Evolutionary conservation across 2,113 vertebrate genomes (phyloP).

Genomic region (Indri indri): DNA sequence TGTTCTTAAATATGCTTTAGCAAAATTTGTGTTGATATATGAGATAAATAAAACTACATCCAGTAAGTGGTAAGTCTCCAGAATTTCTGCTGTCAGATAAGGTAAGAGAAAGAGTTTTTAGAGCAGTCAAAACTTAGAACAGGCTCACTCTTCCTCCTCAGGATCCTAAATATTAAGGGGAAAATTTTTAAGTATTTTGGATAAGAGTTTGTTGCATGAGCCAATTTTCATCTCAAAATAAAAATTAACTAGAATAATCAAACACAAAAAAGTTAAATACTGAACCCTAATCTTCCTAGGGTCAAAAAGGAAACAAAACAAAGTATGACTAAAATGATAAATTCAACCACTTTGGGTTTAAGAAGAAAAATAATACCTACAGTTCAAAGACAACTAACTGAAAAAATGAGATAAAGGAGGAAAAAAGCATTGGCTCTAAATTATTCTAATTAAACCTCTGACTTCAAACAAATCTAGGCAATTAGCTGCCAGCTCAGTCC

Average conservation of each 20-base stretch:
- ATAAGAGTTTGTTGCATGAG: not conserved
- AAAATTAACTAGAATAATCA: constrained; percentile 28
- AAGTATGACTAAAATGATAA: not conserved
- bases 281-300: not conserved
- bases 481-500: not conserved
- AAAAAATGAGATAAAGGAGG: not conserved
- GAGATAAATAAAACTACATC: not conserved
- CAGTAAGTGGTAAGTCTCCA: not conserved
- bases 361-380: not conserved
- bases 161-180: not conserved
- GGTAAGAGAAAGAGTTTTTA: not conserved
- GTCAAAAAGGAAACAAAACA: constrained; percentile 1
- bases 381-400: not conserved
- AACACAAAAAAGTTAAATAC: not conserved
- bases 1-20: not conserved
- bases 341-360: not conserved
- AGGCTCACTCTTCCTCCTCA: not conserved
- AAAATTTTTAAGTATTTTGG: not conserved
- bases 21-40: not conserved
- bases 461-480: not conserved
- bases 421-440: not conserved
- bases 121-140: not conserved
- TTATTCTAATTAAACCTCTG: not conserved
- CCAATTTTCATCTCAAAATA: constrained; percentile 26
- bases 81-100: not conserved